Base-by-base conservation (phyloP, 2,888 invertebrate species). In the Caradrina kadenii region DNA sequence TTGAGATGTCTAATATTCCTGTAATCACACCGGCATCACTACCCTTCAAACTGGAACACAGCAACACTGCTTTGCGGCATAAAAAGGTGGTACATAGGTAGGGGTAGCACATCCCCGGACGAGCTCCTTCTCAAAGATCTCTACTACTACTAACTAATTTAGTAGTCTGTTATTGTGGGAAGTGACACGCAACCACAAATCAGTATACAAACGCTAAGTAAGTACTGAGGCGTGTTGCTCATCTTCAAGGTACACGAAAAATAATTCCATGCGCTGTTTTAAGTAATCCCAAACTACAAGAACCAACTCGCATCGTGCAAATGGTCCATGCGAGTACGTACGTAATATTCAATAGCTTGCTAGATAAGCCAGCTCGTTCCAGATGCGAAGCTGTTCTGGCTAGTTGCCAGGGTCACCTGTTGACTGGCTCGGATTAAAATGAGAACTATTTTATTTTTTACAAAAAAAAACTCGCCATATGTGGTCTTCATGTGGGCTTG, bases 361-460 rank as follows among this genome's bases (percentile, higher is more conserved):
- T 80, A 87, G 86, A 87, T 88, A 86, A 86, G 85, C 82, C 67
- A 75, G 69, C 67, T 79, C 73, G 79, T 77, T 76, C 60, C 64
- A 39, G 39, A 70, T 62, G 61, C 65, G 65, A 63, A 76, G 65
- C 70, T 53, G 69, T 64, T 45, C 70, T 80, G 81, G 83, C 88
- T 91, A 90, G 89, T 88, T 82, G 73, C 82, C 76, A 92, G 83
- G 83, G 84, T 85, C 87, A 93, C 94, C 93, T 94, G 94, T 94
- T 94, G 94, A 89, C 87, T 87, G 42, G 61, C 61, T 63, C 66
- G 68, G 78, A 83, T 77, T 77, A 78, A 81, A 84, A 84, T 84
- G 76, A 76, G 76, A 83, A 75, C 73, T 81, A 80, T 84, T 87
- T 84, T 73, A 60, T 68, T 63, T 48, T 35, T 22, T 58, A 54